Evolutionary conservation across 1,140 invertebrate species (phyloP).

Genomic region (Cydia strobilella): DNA sequence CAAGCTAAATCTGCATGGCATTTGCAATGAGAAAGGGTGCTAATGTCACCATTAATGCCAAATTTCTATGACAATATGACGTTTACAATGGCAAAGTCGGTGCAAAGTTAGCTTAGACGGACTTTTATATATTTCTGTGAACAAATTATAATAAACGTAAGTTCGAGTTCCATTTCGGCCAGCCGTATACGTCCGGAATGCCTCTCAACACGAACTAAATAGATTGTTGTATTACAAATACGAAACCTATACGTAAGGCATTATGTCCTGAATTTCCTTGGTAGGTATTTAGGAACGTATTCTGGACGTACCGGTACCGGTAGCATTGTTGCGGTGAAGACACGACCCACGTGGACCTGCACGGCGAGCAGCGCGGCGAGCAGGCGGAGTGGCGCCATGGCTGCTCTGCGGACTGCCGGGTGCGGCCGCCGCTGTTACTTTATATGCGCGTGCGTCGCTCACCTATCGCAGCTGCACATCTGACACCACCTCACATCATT

Average conservation of each 20-base stretch:
- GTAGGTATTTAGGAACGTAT: background rate
- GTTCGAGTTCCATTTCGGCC: background rate
- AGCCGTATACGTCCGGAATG: background rate
- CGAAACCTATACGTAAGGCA: too few relatives aligned
- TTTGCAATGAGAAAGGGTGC: too few relatives aligned
- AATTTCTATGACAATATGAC: too few relatives aligned
- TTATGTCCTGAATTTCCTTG: too few relatives aligned
- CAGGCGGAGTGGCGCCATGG: constrained; percentile 12
- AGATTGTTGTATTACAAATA: too few relatives aligned
- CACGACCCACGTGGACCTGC: background rate
- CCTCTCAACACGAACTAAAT: too few relatives aligned
- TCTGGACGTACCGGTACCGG: background rate
- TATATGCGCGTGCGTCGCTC: background rate
- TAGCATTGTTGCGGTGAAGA: background rate
- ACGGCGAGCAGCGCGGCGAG: background rate
- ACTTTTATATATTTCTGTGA: background rate
- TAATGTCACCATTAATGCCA: too few relatives aligned
- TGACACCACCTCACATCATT: constrained; percentile 2
- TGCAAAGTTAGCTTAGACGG: background rate
- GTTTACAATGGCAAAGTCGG: too few relatives aligned
- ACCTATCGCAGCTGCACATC: constrained; percentile 10
- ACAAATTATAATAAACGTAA: background rate
- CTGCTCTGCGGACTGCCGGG: constrained; percentile 10
- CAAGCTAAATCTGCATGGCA: too few relatives aligned
- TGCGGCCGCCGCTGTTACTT: background rate